Evolutionary conservation across 2,113 vertebrate genomes (phyloP).

Genomic region (Halcyon senegalensis): DNA sequence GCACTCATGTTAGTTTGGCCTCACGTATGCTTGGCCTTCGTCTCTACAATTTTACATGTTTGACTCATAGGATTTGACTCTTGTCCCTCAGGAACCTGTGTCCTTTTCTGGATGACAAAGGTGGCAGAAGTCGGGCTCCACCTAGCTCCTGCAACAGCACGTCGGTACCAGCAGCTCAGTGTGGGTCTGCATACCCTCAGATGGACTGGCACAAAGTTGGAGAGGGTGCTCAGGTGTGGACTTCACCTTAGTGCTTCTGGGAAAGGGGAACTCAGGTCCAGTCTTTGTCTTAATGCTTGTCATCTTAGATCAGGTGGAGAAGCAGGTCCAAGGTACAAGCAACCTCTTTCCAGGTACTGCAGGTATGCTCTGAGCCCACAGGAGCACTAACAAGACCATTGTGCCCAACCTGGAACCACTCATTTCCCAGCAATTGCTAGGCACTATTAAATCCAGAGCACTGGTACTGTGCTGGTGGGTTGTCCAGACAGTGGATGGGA

Average conservation of each 20-base stretch:
- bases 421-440: neutral
- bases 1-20: neutral
- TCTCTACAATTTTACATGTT: neutral
- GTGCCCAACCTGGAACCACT: neutral
- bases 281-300: neutral
- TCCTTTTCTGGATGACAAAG: neutral
- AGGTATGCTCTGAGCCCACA: neutral
- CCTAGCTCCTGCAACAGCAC: neutral
- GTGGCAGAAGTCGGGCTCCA: neutral
- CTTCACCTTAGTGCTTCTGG: neutral
- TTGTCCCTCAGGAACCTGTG: neutral
- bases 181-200: neutral
- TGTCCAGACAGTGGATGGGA: neutral
- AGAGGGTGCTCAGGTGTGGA: neutral
- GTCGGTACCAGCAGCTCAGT: neutral
- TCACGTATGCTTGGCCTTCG: neutral
- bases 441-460: neutral
- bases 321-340: neutral
- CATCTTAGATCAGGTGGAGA: neutral
- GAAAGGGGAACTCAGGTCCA: neutral
- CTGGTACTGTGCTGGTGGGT: neutral
- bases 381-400: neutral
- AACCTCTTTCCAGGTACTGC: neutral
- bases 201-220: neutral
- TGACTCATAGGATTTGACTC: neutral